Evolutionary conservation across 2,797 vertebrate species (phyloP).

Genomic region (Pelochelys cantorii): DNA sequence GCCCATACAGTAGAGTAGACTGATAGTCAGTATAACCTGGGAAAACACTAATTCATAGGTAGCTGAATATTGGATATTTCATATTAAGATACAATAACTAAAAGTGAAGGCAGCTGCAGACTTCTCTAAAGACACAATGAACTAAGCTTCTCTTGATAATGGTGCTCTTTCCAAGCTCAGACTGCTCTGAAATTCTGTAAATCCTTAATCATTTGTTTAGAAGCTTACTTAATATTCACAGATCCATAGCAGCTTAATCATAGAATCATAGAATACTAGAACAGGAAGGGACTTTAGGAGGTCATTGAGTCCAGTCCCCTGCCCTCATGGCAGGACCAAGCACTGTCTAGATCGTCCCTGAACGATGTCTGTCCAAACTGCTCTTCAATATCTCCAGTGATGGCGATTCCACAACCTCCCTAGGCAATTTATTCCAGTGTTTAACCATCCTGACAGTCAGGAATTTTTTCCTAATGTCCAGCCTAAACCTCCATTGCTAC

Average conservation of each 20-base stretch:
- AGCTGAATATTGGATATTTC: slow-evolving; percentile 12
- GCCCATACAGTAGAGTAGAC: slow-evolving; percentile 40
- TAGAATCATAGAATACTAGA: no score
- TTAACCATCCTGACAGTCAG: no score
- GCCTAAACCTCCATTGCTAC: no score
- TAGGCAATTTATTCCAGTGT: no score
- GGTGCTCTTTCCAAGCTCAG: slow-evolving; percentile 10
- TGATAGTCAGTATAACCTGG: slow-evolving; percentile 30
- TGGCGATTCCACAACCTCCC: no score
- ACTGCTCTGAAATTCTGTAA: not conserved
- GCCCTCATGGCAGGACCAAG: no score
- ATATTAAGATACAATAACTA: slow-evolving; percentile 46
- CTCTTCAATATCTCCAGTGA: no score
- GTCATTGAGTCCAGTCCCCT: no score
- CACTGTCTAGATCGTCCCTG: no score
- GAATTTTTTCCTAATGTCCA: no score
- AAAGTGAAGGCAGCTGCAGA: slow-evolving; percentile 38
- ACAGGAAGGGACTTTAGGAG: no score
- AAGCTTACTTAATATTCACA: not conserved
- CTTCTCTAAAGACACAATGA: not conserved
- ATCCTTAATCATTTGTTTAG: slow-evolving; percentile 4
- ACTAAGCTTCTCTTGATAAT: not conserved
- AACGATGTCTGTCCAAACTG: no score
- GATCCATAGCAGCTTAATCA: not conserved
- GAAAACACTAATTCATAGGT: slow-evolving; percentile 47